A percentile compares a stretch with the other conserved stretches of the same genome.
Conservation (phyloP, 2,888 invertebrate species). For the Troides oblongomaculatus region DNA sequence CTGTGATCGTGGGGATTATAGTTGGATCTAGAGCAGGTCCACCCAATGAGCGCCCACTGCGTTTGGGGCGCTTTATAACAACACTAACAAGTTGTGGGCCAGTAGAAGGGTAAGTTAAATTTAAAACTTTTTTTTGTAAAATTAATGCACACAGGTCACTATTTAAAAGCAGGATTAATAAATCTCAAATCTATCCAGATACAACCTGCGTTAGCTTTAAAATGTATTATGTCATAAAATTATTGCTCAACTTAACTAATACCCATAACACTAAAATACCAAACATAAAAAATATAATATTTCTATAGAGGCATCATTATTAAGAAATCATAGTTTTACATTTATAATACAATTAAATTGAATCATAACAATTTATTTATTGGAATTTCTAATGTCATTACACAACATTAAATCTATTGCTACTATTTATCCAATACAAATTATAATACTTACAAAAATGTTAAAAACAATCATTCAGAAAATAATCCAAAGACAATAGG, state of each 20-base stretch:
- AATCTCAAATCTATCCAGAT: neutral
- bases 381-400: neutral
- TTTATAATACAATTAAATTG: neutral
- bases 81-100: slow-evolving; percentile 88
- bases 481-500: neutral
- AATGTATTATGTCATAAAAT: too few species aligned
- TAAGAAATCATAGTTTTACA: too few species aligned
- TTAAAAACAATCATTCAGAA: neutral
- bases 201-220: too few species aligned
- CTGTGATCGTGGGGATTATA: slow-evolving; percentile 83
- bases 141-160: neutral
- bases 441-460: neutral
- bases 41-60: slow-evolving; percentile 81
- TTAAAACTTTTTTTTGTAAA: neutral
- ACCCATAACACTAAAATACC: too few species aligned
- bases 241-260: too few species aligned
- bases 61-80: slow-evolving; percentile 85
- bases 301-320: too few species aligned
- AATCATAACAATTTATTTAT: neutral
- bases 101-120: slow-evolving; percentile 84
- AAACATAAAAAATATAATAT: too few species aligned
- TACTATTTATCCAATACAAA: neutral
- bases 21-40: slow-evolving; percentile 77
- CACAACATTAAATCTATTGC: neutral
- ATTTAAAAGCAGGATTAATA: neutral